Percentiles rank a stretch among this genome's conserved stretches.
These are phyloP conservation scores for Natator depressus DNA, from an alignment of 2,113 vertebrate species.

Conservation along the genomic window DNA sequence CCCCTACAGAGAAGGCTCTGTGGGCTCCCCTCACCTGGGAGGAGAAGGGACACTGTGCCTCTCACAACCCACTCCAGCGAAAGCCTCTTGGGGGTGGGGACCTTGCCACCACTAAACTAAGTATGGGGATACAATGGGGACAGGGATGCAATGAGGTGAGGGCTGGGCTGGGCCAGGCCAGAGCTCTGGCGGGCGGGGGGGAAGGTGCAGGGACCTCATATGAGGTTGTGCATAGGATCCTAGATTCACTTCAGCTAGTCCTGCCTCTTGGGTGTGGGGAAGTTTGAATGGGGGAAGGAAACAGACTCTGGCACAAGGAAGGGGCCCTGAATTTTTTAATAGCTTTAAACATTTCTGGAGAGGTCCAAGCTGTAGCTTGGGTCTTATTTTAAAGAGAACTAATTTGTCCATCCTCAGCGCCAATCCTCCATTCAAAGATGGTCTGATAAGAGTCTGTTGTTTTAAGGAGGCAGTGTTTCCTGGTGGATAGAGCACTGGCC, in stretches of 20 bases:
- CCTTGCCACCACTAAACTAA: neutral
- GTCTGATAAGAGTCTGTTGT: neutral
- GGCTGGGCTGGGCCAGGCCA: neutral
- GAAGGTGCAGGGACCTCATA: neutral
- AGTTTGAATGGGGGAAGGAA: neutral
- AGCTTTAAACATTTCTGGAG: neutral
- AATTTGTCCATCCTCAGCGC: neutral
- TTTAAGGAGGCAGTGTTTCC: neutral
- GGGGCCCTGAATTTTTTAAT: neutral
- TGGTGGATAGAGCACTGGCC: neutral
- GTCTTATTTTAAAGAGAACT: neutral
- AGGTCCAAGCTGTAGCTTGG: neutral
- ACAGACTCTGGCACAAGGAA: neutral
- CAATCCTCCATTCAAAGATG: neutral
- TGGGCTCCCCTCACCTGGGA: rapidly evolving
- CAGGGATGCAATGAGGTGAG: neutral
- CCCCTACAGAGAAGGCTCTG: neutral
- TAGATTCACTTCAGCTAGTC: neutral
- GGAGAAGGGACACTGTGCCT: neutral
- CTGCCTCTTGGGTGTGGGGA: neutral
- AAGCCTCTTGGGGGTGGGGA: rapidly evolving
- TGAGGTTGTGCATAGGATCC: rapidly evolving
- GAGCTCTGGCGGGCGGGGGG: rapidly evolving
- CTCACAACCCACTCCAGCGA: neutral
- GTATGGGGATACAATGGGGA: neutral